A percentile compares a stretch with the other conserved stretches of the same genome.
phyloP scores from a whole-genome alignment of 2,113 vertebrate species.

The Mionectes macconnelli region DNA sequence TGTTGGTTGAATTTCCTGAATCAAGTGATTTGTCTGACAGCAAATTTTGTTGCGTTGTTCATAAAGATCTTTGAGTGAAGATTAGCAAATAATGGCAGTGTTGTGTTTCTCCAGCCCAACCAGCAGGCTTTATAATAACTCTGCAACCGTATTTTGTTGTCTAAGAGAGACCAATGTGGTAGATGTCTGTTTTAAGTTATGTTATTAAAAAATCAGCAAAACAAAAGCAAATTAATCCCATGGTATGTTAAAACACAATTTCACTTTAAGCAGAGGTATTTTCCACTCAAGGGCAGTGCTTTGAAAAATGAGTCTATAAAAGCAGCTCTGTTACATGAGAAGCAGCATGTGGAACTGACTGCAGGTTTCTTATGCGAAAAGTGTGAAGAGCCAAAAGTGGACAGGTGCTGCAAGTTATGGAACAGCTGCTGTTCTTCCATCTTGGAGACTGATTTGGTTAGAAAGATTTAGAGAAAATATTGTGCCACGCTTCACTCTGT shows the following conservation, averaged over 20 bases:
- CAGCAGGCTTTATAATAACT: neutral
- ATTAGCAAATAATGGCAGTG: neutral
- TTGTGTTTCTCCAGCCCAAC: neutral
- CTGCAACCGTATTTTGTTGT: neutral
- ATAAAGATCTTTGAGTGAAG: neutral
- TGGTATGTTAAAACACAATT: neutral
- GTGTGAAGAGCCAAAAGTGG: neutral
- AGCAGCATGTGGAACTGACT: neutral
- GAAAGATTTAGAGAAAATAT: neutral
- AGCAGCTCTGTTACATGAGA: neutral
- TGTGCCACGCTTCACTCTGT: neutral
- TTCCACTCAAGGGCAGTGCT: neutral
- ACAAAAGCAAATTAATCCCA: neutral
- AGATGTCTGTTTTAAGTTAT: neutral
- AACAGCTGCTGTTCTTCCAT: neutral
- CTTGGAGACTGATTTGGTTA: neutral
- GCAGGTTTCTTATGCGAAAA: neutral
- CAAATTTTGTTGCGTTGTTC: neutral
- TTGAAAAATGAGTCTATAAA: neutral
- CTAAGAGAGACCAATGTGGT: neutral
- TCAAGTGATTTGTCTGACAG: neutral
- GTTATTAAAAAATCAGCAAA: neutral
- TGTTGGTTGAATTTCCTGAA: neutral
- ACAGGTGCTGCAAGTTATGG: neutral
- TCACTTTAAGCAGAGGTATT: neutral